These are phyloP conservation scores for Cnemophilus loriae DNA, from an alignment of 2,113 vertebrate genomes.

Conservation along the genomic window DNA sequence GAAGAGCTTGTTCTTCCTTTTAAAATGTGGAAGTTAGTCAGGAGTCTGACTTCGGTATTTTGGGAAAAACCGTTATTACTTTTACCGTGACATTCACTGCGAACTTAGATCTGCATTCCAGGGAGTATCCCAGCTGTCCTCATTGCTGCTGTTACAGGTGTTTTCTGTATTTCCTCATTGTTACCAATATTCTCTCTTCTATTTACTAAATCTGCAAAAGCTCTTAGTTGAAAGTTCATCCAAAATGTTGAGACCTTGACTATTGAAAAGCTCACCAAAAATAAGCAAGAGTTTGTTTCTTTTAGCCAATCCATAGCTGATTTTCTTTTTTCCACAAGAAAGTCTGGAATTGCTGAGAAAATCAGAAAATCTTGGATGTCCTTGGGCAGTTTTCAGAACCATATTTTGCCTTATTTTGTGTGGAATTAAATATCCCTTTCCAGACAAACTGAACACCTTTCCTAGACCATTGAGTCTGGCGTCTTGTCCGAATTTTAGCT, in stretches of 20 bases:
- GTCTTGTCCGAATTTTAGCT: background rate
- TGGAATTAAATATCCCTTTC: background rate
- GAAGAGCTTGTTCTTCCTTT: background rate
- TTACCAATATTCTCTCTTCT: background rate
- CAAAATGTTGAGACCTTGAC: background rate
- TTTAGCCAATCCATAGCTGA: accelerated
- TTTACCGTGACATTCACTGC: background rate
- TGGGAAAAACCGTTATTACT: background rate
- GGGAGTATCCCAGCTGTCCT: background rate
- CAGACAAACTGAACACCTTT: background rate
- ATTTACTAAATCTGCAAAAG: background rate
- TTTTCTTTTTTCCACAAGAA: background rate
- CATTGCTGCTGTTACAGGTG: background rate
- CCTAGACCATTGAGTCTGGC: too few relatives aligned
- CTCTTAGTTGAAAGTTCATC: background rate
- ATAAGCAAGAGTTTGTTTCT: background rate
- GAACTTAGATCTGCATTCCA: background rate
- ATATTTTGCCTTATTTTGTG: background rate
- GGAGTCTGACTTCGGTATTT: background rate
- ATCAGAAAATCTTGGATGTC: background rate
- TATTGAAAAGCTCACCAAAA: background rate
- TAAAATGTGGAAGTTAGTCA: background rate
- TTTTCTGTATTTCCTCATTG: background rate
- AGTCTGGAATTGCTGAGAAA: background rate
- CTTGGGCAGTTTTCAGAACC: background rate